A percentile compares a stretch with the other conserved stretches of the same genome.
Evolutionary conservation across 2,888 invertebrate species (phyloP).

Genomic region (Elegia similella): DNA sequence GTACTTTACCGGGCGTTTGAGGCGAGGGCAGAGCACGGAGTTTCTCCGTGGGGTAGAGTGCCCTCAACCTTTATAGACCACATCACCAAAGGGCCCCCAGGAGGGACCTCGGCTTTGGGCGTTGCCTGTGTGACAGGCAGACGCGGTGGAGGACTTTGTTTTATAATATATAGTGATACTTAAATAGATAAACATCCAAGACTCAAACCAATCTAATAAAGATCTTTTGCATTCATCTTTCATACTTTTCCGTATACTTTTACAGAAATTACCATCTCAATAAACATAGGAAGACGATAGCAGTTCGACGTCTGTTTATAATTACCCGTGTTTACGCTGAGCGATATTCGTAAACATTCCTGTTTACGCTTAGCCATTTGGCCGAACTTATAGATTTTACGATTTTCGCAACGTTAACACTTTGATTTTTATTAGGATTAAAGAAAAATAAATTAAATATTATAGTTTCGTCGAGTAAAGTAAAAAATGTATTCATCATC

Average conservation of each 20-base stretch:
- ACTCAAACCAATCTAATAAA: too few species aligned
- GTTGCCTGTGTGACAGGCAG: too few species aligned
- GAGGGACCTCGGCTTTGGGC: too few species aligned
- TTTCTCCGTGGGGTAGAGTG: too few species aligned
- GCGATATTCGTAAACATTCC: conserved; percentile 4
- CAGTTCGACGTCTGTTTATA: conserved; percentile 9
- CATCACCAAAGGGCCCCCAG: too few species aligned
- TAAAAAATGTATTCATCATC: not conserved
- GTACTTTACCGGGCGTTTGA: too few species aligned
- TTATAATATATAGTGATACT: too few species aligned
- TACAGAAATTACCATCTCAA: not conserved
- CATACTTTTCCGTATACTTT: not conserved
- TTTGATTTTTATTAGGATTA: not conserved
- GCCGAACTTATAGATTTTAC: conserved; percentile 4
- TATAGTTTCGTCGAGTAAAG: not conserved
- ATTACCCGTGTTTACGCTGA: conserved; percentile 6
- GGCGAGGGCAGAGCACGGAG: too few species aligned
- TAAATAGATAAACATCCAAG: too few species aligned
- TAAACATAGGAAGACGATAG: not conserved
- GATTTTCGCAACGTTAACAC: conserved; percentile 9
- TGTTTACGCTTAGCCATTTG: conserved; percentile 10
- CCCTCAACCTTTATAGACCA: too few species aligned
- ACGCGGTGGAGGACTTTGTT: too few species aligned
- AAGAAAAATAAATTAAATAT: not conserved
- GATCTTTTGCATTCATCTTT: too few species aligned